Conservation (phyloP, 2,113 vertebrate genomes). For the Lycocorax pyrrhopterus region DNA sequence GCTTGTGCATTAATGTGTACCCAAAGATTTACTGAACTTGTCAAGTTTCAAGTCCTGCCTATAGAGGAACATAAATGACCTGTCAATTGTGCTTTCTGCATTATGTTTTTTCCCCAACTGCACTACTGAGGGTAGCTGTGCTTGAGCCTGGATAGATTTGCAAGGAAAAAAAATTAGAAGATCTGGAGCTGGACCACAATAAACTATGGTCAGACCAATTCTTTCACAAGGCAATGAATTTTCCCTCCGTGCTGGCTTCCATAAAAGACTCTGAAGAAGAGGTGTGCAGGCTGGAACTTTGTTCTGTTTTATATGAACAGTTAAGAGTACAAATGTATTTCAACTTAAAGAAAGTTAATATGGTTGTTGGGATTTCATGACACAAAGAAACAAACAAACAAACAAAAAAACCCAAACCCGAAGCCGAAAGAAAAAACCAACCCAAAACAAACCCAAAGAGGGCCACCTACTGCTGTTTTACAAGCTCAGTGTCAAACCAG, state of each 20-base stretch:
- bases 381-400: background rate
- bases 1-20: background rate
- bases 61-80: background rate
- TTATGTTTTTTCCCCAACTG: background rate
- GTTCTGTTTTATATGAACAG: background rate
- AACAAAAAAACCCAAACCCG: background rate
- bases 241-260: background rate
- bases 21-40: background rate
- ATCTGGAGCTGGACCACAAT: background rate
- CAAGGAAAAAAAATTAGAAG: background rate
- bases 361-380: background rate
- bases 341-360: background rate
- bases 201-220: background rate
- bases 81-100: background rate
- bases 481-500: background rate
- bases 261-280: background rate
- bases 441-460: background rate
- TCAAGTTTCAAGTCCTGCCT: background rate
- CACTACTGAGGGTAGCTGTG: background rate
- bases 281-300: background rate
- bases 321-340: background rate
- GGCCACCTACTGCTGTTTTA: background rate
- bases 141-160: background rate
- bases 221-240: background rate
- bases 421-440: background rate